Evolutionary conservation across 1,140 invertebrate species (phyloP).

Genomic region (Penaeus indicus): DNA sequence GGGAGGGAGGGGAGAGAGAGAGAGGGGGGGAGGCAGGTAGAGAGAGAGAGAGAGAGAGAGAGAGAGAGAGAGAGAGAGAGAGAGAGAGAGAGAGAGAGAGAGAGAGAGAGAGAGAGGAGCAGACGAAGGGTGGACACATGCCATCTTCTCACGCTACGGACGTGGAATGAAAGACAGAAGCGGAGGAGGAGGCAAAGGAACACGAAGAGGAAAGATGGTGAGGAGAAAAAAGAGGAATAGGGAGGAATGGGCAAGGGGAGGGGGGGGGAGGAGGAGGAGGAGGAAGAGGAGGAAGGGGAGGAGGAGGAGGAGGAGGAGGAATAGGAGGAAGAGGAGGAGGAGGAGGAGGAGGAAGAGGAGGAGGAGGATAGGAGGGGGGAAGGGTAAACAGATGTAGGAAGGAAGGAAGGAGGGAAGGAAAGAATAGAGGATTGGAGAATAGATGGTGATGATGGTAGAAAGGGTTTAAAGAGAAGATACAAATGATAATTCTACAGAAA

Average conservation of each 20-base stretch:
- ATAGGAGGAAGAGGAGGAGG: background rate
- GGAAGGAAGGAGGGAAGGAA: too few species aligned
- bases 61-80: too few species aligned
- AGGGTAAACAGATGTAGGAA: background rate
- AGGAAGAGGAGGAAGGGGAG: background rate
- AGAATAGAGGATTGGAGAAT: background rate
- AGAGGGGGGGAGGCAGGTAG: too few species aligned
- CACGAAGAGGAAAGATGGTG: background rate
- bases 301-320: background rate
- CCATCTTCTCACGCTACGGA: too few species aligned
- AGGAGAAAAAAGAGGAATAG: background rate
- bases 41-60: background rate
- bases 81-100: background rate
- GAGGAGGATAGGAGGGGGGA: background rate
- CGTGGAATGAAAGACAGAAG: too few species aligned
- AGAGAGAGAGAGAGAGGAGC: background rate
- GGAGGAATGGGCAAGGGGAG: background rate
- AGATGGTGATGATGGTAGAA: background rate
- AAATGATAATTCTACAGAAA: too few species aligned
- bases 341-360: background rate
- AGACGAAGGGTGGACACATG: background rate
- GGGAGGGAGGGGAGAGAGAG: too few species aligned
- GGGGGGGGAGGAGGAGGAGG: background rate
- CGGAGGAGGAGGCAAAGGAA: background rate
- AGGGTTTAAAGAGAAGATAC: too few species aligned